Evolutionary conservation across 2,888 invertebrate genomes (phyloP), one percentile per base, ranked within the genome.

Genomic region (Andrena praecox): DNA sequence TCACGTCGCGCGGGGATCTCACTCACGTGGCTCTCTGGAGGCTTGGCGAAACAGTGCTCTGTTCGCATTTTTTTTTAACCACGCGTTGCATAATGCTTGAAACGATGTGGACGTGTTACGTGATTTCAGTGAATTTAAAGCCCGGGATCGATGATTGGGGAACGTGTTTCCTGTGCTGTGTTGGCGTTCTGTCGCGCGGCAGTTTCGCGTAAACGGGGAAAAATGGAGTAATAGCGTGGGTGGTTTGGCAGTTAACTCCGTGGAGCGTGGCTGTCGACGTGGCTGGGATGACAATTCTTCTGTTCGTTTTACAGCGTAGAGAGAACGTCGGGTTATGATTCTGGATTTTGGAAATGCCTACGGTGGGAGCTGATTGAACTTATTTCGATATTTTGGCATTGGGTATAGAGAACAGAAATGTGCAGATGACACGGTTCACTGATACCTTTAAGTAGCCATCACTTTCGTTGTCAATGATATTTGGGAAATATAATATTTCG

Each of bases 41-140:
- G 33, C 12, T 1, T n/a, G 33, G 6, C 31, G 20, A 16, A 42
- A 20, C 31, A 4, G 33, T 50, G 50, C 33, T 16, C 3, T 31
- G 56, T 33, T 29, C n/a, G 12, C 2, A 12, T 42, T 56, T 16
- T 8, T 31, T 70, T 33, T 59, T 50, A 27, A 56, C 10, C 24
- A 5, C 0, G 20, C 31, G 63, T 77, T 64, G 35, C 56, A 48
- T 48, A 64, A 77, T 33, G 48, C 27, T 29, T 31, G 29, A 31
- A 72, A 52, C 63, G 35, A 31, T n/a, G 63, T 2, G 71, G 8
- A 27, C 20, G 54, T 64, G 76, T 77, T 77, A 72, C 63, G 72
- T 72, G 63, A 29, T 72, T 77, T 64, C 77, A 20, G 64, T 64
- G 20, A 63, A 72, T 76, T 76, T 63, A 31, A 70, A 71, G 20